Conservation (phyloP, 2,113 vertebrate species). For the Bagarius yarrelli region DNA sequence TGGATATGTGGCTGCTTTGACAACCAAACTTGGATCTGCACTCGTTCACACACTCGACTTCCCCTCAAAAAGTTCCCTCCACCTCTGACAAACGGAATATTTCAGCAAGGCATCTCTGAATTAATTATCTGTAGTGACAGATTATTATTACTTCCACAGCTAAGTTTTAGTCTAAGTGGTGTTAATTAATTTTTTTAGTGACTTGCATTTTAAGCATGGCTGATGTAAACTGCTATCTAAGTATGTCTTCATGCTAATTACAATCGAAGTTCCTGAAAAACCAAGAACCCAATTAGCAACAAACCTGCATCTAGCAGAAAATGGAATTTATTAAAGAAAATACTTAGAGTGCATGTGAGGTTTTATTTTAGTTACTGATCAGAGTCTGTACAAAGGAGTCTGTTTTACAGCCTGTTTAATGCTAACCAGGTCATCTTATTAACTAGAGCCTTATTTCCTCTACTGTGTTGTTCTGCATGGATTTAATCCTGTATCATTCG, state of each 20-base stretch:
- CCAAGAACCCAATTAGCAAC: background rate
- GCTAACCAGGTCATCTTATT: background rate
- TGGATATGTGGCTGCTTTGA: conserved; percentile 31
- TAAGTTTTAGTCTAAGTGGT: background rate
- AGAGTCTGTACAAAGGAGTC: background rate
- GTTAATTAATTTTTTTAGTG: background rate
- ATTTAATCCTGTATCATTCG: background rate
- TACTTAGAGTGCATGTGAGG: background rate
- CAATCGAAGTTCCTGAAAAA: background rate
- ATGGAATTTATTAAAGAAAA: background rate
- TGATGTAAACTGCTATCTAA: conserved; percentile 8
- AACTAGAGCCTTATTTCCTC: background rate
- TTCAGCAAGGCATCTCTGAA: conserved; percentile 12
- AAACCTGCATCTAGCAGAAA: background rate
- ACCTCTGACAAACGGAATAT: conserved; percentile 38
- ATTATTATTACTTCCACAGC: background rate
- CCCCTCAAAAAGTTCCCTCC: background rate
- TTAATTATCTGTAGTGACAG: background rate
- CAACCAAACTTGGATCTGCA: conserved; percentile 18
- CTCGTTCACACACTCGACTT: conserved; percentile 14
- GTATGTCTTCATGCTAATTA: background rate
- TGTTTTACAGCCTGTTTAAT: background rate
- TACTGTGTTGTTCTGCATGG: background rate
- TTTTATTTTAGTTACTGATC: background rate
- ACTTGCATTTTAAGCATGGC: conserved; percentile 5